Evolutionary conservation across 53 echinoderm and acorn worm genomes (phyloP), one percentile per base, ranked within the genome.

Genomic region (Holothuria leucospilota): DNA sequence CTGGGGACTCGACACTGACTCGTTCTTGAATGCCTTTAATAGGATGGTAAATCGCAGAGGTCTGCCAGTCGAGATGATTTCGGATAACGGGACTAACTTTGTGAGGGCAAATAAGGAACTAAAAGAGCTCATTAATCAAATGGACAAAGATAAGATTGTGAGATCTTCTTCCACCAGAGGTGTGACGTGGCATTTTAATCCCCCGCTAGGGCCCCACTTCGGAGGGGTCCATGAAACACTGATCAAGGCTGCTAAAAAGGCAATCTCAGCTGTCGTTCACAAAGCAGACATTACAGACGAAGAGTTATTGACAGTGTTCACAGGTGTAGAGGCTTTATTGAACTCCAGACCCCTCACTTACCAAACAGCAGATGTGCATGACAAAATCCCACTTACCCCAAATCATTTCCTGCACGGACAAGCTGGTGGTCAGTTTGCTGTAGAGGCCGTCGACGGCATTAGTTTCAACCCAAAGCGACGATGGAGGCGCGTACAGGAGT

Each of bases 361-460:
- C 68, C 84, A 84, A 40, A 68, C 84, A 41, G 84, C 67, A 5
- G n/a, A n/a, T n/a, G 20, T 52, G 77, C 49, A 74, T 9, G 72
- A 85, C 30, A 52, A 52, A 85, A 85, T 34, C 34, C 34, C 34
- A 34, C 34, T 34, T 3, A 34, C 34, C 3, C 34, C 34, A 34
- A 34, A 34, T 42, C 85, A n/a, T 51, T 85, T 85, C 13, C 49
- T 85, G 28, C n/a, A n/a, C n/a, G n/a, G n/a, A n/a, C 85, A 85
- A 77, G 85, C 34, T 9, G 85, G 71, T 5, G 85, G 85, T 51
- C 70, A 85, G 11, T 85, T 72, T 74, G 85, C 85, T 23, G 68
- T 68, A 20, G 51, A 56, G 5, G 73, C 73, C 18, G 58, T 86
- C 6, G 86, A 73, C 73, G 29, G 56, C 10, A 60, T 40, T 13